A percentile compares a stretch with the other conserved stretches of the same genome.
Conservation (phyloP, 2,797 vertebrate species). For the Rhincodon typus region DNA sequence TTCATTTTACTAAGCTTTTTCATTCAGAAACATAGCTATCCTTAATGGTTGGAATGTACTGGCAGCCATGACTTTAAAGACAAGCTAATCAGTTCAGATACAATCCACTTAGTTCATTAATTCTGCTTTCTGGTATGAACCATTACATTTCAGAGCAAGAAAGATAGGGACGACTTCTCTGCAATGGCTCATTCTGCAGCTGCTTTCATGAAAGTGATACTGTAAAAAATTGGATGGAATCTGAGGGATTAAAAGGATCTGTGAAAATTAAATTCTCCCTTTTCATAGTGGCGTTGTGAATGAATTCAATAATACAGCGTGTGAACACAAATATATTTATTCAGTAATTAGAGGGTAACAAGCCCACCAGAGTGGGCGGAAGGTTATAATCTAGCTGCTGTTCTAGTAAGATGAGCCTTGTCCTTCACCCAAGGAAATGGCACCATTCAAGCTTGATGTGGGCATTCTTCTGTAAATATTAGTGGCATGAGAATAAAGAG, state of each 20-base stretch:
- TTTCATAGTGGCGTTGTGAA: neutral
- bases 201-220: neutral
- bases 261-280: neutral
- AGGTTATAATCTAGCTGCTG: no score
- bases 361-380: no score
- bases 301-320: neutral
- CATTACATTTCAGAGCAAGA: conserved; percentile 28
- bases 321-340: neutral
- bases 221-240: conserved; percentile 26
- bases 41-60: neutral
- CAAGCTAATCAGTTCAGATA: neutral
- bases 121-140: neutral
- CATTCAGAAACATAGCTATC: neutral
- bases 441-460: neutral
- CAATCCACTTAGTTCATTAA: neutral
- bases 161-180: neutral
- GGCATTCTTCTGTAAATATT: neutral
- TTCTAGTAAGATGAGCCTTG: no score
- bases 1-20: neutral
- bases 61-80: neutral
- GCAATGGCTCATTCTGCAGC: neutral
- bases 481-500: neutral
- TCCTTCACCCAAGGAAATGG: neutral
- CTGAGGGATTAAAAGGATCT: neutral
- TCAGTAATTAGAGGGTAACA: neutral